Conservation (phyloP, 1,140 invertebrate species). For the Rhopalosiphum maidis region DNA sequence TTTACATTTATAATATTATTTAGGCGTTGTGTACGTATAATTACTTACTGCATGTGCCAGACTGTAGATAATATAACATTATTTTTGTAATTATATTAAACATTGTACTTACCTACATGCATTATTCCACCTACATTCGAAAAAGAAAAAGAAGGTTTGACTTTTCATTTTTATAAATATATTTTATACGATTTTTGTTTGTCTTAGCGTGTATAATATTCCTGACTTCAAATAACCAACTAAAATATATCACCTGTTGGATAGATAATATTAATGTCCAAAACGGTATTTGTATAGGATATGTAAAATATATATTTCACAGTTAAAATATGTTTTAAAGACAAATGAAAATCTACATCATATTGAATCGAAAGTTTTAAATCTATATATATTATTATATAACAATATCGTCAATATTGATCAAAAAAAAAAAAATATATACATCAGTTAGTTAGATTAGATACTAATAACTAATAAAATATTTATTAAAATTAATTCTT, state of each 20-base stretch:
- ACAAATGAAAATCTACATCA: background rate
- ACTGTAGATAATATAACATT: background rate
- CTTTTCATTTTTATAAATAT: background rate
- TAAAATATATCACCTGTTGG: background rate
- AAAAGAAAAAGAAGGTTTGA: background rate
- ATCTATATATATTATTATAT: background rate
- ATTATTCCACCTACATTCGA: background rate
- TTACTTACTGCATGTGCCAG: background rate
- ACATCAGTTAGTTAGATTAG: background rate
- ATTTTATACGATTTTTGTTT: background rate
- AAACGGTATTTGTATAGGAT: background rate
- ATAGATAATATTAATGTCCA: background rate
- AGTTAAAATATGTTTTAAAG: background rate
- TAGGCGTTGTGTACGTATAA: background rate
- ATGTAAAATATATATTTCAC: background rate
- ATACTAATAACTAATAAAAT: background rate
- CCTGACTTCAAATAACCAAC: background rate
- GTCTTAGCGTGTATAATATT: background rate
- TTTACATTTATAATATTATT: background rate
- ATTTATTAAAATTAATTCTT: background rate
- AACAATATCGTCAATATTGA: background rate
- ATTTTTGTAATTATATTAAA: background rate
- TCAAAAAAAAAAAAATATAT: background rate
- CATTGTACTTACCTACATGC: background rate
- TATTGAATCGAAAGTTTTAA: background rate